Conservation (phyloP, 2,888 invertebrate species). For the Molorchus minor region DNA sequence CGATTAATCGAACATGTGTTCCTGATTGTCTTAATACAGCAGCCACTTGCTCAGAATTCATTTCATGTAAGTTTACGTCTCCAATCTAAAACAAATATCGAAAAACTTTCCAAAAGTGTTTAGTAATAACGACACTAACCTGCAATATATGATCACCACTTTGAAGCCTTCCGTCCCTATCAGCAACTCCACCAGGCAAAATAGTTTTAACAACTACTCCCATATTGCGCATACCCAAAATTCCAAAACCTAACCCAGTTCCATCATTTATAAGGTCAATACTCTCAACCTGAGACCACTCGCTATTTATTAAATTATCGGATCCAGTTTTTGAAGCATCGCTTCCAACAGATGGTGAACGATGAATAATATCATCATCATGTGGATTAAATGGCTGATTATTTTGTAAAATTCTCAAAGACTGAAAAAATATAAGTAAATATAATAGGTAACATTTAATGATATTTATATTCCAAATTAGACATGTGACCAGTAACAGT, state of each 20-base stretch:
- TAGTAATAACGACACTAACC: too few species aligned
- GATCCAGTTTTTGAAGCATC: conserved; percentile 73
- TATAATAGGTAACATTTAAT: too few species aligned
- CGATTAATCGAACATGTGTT: conserved; percentile 92
- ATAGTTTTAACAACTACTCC: conserved; percentile 99
- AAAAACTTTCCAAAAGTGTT: conserved; percentile 14
- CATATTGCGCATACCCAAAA: conserved; percentile 95
- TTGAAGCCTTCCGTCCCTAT: conserved; percentile 94
- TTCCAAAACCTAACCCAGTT: conserved; percentile 97
- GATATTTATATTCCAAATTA: too few species aligned
- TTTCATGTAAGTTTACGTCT: conserved; percentile 84
- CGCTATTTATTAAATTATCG: conserved; percentile 81
- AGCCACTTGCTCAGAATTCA: conserved; percentile 98
- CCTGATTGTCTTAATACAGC: conserved; percentile 95
- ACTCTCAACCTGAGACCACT: conserved; percentile 97
- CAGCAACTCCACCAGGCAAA: conserved; percentile 96
- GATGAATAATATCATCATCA: conserved; percentile 63
- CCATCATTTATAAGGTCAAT: conserved; percentile 98
- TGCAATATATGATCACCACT: conserved; percentile 99
- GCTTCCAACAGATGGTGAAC: conserved; percentile 73
- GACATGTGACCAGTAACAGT: too few species aligned
- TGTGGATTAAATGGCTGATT: conserved; percentile 71
- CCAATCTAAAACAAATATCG: conserved; percentile 56
- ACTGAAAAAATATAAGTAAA: conserved; percentile 58
- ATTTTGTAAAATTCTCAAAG: conserved; percentile 78